Conservation (phyloP, 1,140 invertebrate species). For the Microplitis mediator region DNA sequence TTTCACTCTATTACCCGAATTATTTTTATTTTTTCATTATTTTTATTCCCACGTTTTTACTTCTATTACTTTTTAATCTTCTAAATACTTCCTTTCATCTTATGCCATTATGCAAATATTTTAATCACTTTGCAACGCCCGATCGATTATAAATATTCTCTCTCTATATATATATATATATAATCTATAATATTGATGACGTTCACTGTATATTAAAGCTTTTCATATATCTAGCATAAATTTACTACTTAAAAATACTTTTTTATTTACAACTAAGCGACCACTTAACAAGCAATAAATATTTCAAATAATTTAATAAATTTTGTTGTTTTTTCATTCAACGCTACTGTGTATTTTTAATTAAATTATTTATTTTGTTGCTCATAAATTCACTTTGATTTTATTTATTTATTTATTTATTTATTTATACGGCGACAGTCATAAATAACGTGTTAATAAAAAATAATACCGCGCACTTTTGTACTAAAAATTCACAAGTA, state of each 20-base stretch:
- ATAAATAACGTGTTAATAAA: not conserved
- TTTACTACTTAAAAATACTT: not conserved
- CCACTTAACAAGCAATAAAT: not conserved
- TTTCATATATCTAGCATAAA: too few species aligned
- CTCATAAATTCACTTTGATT: not conserved
- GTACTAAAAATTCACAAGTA: not conserved
- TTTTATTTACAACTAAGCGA: not conserved
- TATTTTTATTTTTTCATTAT: not conserved
- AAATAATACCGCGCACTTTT: not conserved
- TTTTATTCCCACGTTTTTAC: not conserved
- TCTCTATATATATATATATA: not conserved
- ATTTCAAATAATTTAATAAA: not conserved
- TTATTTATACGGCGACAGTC: too few species aligned
- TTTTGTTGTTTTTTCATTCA: not conserved
- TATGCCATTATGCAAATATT: not conserved
- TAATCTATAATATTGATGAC: too few species aligned
- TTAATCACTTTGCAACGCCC: not conserved
- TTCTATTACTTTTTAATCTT: not conserved
- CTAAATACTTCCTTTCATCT: not conserved
- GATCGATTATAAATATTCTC: not conserved
- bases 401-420: too few species aligned
- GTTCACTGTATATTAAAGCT: too few species aligned
- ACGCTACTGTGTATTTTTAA: not conserved
- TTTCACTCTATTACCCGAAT: not conserved
- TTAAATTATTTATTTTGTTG: not conserved